These are phyloP conservation scores for Drosophila bifasciata DNA, from an alignment of 1,140 invertebrate species.

Conservation along the genomic window DNA sequence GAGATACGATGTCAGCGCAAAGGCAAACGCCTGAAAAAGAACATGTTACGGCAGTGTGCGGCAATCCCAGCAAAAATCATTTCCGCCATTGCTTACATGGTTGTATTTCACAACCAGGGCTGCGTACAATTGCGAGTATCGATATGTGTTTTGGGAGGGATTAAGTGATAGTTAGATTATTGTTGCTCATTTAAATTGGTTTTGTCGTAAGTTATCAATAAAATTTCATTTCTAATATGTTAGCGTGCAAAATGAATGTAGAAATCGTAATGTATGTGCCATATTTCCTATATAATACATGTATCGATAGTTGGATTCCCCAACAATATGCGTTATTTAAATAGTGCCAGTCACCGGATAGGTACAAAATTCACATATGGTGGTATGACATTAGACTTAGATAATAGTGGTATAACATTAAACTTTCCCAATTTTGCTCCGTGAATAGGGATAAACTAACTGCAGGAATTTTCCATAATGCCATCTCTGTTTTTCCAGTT, in stretches of 20 bases:
- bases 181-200: not conserved
- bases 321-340: slow-evolving; percentile 4
- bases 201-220: rapidly evolving
- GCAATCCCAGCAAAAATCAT: slow-evolving; percentile 48
- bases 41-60: slow-evolving; percentile 79
- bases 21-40: slow-evolving; percentile 84
- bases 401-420: too few relatives aligned
- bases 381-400: too few relatives aligned
- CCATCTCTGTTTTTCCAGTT: too few relatives aligned
- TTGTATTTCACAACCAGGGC: slow-evolving; percentile 49
- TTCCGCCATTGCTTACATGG: slow-evolving; percentile 57
- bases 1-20: slow-evolving; percentile 82
- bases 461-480: too few relatives aligned
- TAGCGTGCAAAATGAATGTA: too few relatives aligned
- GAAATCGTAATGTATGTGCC: too few relatives aligned
- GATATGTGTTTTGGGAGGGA: not conserved
- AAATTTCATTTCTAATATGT: rapidly evolving
- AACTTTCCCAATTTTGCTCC: too few relatives aligned
- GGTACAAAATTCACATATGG: too few relatives aligned
- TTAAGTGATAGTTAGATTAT: not conserved
- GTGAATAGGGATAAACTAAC: too few relatives aligned
- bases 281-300: not conserved
- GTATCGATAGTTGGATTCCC: not conserved
- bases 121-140: slow-evolving; percentile 7
- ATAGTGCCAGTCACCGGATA: too few relatives aligned